phyloP scores from a whole-genome alignment of 2,797 vertebrate species.

The Leuciscus waleckii region DNA sequence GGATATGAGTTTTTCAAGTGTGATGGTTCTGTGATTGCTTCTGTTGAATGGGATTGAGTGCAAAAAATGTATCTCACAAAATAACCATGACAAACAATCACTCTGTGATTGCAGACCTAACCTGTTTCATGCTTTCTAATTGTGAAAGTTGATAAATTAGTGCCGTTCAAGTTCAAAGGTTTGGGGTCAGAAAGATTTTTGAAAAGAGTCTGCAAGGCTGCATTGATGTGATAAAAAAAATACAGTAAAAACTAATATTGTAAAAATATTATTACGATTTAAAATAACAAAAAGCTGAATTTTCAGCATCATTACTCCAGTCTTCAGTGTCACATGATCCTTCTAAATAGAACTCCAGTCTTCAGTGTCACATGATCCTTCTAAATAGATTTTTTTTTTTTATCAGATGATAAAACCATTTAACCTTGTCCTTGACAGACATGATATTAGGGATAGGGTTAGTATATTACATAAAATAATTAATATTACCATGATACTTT shows the following conservation, averaged over 20 bases:
- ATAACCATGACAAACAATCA: not conserved
- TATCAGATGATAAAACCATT: not conserved
- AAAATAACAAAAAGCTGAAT: not conserved
- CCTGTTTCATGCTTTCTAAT: not conserved
- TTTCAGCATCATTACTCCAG: not conserved
- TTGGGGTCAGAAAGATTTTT: too few species aligned
- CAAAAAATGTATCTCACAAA: not conserved
- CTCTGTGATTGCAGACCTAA: conserved; percentile 7
- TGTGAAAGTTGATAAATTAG: not conserved
- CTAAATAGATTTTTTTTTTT: not conserved
- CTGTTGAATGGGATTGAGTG: conserved; percentile 29
- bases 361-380: not conserved
- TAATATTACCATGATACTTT: not conserved
- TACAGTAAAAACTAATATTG: not conserved
- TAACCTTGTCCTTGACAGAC: not conserved
- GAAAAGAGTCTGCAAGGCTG: not conserved
- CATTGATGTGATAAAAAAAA: not conserved
- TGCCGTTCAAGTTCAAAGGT: too few species aligned
- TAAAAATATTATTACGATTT: not conserved
- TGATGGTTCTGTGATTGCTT: conserved; percentile 34
- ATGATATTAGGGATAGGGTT: not conserved
- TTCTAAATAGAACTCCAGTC: not conserved
- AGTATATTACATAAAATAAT: not conserved
- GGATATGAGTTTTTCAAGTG: conserved; percentile 32
- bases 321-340: not conserved